These are phyloP conservation scores for Naja naja DNA, from an alignment of 2,113 vertebrate species.

Conservation along the genomic window DNA sequence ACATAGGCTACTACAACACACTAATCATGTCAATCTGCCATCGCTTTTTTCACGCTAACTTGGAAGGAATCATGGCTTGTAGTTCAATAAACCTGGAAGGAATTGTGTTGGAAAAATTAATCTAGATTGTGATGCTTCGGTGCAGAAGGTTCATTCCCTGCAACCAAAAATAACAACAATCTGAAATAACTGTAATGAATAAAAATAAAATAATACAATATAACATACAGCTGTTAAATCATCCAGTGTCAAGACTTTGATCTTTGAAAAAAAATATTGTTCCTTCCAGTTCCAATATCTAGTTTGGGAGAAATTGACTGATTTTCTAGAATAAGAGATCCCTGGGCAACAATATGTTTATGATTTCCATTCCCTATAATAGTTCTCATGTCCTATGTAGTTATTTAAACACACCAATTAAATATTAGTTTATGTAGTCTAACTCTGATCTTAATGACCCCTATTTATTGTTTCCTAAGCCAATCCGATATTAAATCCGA, in stretches of 20 bases:
- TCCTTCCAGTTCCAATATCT: accelerated
- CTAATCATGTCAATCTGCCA: neutral
- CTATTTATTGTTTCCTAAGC: neutral
- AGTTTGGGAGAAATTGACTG: neutral
- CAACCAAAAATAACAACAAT: neutral
- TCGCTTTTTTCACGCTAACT: neutral
- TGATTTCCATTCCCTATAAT: neutral
- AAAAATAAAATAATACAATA: neutral
- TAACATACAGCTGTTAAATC: neutral
- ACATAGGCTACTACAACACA: too few relatives aligned
- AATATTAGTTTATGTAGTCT: neutral
- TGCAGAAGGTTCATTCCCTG: too few relatives aligned
- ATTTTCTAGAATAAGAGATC: neutral
- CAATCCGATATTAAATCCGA: conserved; percentile 22
- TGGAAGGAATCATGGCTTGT: neutral
- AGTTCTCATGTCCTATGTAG: neutral
- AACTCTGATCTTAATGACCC: neutral
- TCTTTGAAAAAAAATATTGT: neutral
- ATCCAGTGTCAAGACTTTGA: neutral
- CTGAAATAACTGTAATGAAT: neutral
- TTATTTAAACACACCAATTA: neutral
- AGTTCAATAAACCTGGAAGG: neutral
- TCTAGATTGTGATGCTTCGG: neutral
- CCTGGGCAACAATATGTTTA: neutral
- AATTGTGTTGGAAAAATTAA: neutral